Evolutionary conservation across 1,140 invertebrate species (phyloP), one percentile per base, ranked within the genome.

Genomic region (Pseudomyrmex sp.): DNA sequence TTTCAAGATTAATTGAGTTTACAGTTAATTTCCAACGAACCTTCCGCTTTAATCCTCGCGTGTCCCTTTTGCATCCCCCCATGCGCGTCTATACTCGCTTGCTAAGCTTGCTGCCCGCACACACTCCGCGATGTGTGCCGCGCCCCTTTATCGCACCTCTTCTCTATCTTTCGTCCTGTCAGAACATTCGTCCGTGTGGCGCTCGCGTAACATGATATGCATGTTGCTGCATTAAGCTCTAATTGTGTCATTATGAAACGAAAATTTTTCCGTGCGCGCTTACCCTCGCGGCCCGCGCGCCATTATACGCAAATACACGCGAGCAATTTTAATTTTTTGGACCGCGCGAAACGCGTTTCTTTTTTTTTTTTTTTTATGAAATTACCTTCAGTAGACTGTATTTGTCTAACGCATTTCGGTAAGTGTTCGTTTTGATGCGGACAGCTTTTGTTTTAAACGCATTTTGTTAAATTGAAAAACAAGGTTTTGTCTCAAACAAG

Each of bases 1-100:
- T 88, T 88, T 69, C 63, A 48, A 83, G 83, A 85, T 82, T 88
- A 88, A 88, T 88, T 72, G 83, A 85, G 86, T 88, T 88, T 83
- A 85, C 74, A 80, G 86, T 88, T 88, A 88, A 88, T 88, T 88
- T 88, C 80, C 87, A 44, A 83, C 85, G 70, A 69, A 76, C 86
- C 65, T 79, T 79, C 86, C 68, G 61, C 86, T 87, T 88, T 87
- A 88, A 85, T 87, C 73, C 76, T 56, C 50, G 52, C 13, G 44
- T 73, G 76, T 56, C 65, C 75, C 63, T 52, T 82, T 82, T 82
- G 54, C 70, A 59, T n/a, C 35, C 59, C 9, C 54, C 54, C 70
- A 59, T 63, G 69, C 50, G 26, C n/a, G 56, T 44, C 10, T 13
- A 15, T 48, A 13, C 54, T 18, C 48, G 58, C 52, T 18, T 58